A percentile compares a stretch with the other conserved stretches of the same genome.
These are phyloP conservation scores for Anseranas semipalmata DNA, from an alignment of 2,113 vertebrate genomes.

Conservation along the genomic window DNA sequence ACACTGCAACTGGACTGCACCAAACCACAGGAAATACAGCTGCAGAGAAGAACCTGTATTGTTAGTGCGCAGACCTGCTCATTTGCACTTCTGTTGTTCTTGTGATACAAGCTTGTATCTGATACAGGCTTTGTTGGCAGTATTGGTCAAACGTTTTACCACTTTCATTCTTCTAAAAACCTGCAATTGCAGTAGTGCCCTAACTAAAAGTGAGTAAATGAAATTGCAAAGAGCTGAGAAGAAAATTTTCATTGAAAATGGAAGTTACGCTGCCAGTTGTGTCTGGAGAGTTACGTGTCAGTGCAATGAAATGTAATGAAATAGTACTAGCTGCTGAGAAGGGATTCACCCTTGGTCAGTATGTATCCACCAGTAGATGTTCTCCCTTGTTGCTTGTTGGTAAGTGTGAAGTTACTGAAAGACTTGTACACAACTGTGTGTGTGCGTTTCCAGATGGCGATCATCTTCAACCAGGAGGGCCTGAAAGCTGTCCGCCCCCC, in stretches of 20 bases:
- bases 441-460: constrained; percentile 88
- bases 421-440: background rate
- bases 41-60: background rate
- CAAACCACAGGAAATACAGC: accelerated
- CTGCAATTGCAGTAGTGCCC: background rate
- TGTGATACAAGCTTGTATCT: background rate
- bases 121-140: background rate
- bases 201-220: background rate
- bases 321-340: background rate
- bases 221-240: background rate
- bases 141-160: background rate
- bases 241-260: background rate
- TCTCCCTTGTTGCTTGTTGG: background rate
- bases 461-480: constrained; percentile 96
- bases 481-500: constrained; percentile 91
- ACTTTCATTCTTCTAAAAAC: background rate
- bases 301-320: background rate
- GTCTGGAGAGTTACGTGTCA: background rate
- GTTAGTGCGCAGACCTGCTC: background rate
- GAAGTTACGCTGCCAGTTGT: background rate
- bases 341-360: background rate
- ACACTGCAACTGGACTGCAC: background rate
- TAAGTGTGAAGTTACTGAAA: background rate
- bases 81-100: background rate
- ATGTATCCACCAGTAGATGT: background rate